A percentile compares a stretch with the other conserved stretches of the same genome.
Evolutionary conservation across 2,797 vertebrate genomes (phyloP).

Genomic region (Acrocephalus scirpaceus): DNA sequence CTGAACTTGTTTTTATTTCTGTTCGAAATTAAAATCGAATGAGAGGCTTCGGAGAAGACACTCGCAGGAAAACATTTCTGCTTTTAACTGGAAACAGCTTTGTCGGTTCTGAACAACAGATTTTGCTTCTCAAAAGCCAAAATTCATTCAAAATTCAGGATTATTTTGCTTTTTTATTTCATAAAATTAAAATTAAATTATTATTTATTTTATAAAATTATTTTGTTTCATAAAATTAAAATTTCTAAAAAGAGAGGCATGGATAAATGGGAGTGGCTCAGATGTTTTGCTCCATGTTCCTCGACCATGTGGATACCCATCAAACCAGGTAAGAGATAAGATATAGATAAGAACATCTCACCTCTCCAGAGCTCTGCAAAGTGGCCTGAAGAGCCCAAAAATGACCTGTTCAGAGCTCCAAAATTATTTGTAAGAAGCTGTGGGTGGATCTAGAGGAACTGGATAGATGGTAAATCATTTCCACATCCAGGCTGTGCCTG

Average conservation of each 20-base stretch:
- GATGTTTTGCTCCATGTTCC: background rate
- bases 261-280: background rate
- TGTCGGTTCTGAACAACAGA: background rate
- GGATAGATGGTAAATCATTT: background rate
- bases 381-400: background rate
- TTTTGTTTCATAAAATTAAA: background rate
- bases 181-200: background rate
- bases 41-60: background rate
- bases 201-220: background rate
- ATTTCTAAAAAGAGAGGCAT: background rate
- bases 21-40: background rate
- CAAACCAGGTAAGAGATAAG: background rate
- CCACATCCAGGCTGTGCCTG: background rate
- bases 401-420: background rate
- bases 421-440: background rate
- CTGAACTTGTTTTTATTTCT: background rate
- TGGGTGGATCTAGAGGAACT: background rate
- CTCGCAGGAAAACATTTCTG: background rate
- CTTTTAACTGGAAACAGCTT: background rate
- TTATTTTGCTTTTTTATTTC: background rate
- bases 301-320: accelerated
- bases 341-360: background rate
- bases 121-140: background rate
- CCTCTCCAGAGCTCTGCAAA: background rate
- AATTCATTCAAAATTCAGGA: background rate